Conservation (phyloP, 2,888 invertebrate genomes). For the Cataglyphis albicans region DNA sequence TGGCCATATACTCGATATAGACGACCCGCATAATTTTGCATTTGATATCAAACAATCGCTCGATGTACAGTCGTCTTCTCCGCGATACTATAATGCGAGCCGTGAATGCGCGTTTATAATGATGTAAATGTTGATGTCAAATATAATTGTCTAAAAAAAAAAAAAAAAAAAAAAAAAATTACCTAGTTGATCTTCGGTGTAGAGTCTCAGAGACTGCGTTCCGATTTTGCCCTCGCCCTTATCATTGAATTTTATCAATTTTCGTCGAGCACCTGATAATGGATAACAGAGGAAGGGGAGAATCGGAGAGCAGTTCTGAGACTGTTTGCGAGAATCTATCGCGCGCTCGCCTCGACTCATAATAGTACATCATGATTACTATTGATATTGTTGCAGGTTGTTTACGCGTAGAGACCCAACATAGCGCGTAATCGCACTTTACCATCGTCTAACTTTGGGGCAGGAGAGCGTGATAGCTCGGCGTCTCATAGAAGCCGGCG, state of each 20-base stretch:
- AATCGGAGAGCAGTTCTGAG: neutral
- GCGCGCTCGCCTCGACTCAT: neutral
- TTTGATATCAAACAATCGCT: constrained; percentile 9
- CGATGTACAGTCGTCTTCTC: too few species aligned
- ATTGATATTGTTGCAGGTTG: neutral
- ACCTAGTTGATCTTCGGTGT: neutral
- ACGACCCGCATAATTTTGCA: constrained; percentile 41
- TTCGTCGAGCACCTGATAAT: neutral
- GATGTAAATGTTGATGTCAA: neutral
- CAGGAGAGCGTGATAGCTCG: constrained; percentile 82
- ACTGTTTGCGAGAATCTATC: constrained; percentile 22
- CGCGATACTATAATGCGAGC: constrained; percentile 5
- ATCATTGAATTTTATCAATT: neutral
- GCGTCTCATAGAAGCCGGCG: constrained; percentile 82
- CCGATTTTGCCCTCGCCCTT: neutral
- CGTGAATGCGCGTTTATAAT: neutral
- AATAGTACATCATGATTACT: neutral
- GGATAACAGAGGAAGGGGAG: neutral
- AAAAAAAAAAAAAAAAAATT: neutral
- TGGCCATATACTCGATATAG: neutral
- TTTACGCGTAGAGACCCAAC: constrained; percentile 26
- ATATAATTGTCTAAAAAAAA: neutral
- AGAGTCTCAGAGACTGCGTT: neutral
- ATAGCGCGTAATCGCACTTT: constrained; percentile 10
- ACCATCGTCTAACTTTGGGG: constrained; percentile 80